Conservation (phyloP, 2,888 invertebrate species). For the Ischnus inquisitorius region DNA sequence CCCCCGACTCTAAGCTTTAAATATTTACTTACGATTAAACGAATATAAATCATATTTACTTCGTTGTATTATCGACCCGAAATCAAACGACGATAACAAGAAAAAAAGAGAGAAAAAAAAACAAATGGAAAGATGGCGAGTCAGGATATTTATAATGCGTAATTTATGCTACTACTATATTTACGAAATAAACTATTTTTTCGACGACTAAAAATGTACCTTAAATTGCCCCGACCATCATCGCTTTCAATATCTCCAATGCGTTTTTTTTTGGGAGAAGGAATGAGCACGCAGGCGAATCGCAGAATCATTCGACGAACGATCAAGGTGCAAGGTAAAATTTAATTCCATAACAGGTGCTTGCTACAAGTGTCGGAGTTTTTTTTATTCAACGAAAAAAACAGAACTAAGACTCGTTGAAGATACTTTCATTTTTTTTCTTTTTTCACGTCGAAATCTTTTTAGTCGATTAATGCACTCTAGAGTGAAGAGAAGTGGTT, state of each 20-base stretch:
- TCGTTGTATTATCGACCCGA: conserved; percentile 74
- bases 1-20: conserved; percentile 74
- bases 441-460: no score
- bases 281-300: background rate
- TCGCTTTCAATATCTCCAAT: no score
- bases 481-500: conserved; percentile 60
- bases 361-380: conserved; percentile 40
- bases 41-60: conserved; percentile 75
- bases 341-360: conserved; percentile 57
- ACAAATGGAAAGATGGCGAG: conserved; percentile 54
- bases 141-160: conserved; percentile 60
- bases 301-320: background rate
- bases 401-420: conserved; percentile 25
- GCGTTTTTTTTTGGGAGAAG: conserved; percentile 26
- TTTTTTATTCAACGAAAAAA: conserved; percentile 27
- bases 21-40: conserved; percentile 75
- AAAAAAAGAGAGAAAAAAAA: conserved; percentile 34
- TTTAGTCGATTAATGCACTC: conserved; percentile 38
- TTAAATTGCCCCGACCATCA: background rate
- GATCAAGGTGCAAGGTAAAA: conserved; percentile 48
- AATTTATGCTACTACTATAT: conserved; percentile 67
- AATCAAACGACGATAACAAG: conserved; percentile 42
- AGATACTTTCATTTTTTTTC: conserved; percentile 55
- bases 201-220: conserved; percentile 58
- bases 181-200: conserved; percentile 70